Conservation (phyloP, 2,113 vertebrate species). For the Motacilla alba region DNA sequence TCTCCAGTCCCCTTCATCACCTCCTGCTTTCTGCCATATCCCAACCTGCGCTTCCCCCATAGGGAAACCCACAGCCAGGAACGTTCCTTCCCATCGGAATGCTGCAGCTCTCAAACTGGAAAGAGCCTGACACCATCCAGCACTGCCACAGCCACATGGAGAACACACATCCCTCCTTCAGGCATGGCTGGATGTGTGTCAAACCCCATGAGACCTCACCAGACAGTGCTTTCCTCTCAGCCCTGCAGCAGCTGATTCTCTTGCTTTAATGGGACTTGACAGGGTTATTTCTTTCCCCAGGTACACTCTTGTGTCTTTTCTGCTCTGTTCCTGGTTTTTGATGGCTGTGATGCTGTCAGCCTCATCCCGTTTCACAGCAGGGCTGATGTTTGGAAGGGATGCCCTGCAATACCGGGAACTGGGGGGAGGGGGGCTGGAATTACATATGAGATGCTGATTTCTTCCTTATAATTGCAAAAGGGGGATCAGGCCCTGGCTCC, state of each 20-base stretch:
- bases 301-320: background rate
- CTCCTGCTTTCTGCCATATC: background rate
- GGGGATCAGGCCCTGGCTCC: background rate
- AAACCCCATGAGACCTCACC: background rate
- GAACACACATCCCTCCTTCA: background rate
- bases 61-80: background rate
- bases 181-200: accelerated
- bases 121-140: background rate
- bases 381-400: background rate
- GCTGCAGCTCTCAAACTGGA: accelerated
- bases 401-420: background rate
- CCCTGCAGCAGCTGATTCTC: background rate
- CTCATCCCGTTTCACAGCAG: accelerated
- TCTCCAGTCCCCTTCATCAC: background rate
- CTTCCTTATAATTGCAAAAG: background rate
- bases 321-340: background rate
- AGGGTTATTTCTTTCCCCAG: background rate
- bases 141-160: background rate
- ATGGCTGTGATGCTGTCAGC: background rate
- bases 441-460: accelerated
- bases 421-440: background rate
- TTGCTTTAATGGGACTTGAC: background rate
- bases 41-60: accelerated
- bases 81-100: background rate
- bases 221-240: background rate